Percentiles rank a stretch among this genome's conserved stretches.
These are phyloP conservation scores for Pseudolycoriella hygida DNA, from an alignment of 2,888 invertebrate genomes.

Conservation along the genomic window DNA sequence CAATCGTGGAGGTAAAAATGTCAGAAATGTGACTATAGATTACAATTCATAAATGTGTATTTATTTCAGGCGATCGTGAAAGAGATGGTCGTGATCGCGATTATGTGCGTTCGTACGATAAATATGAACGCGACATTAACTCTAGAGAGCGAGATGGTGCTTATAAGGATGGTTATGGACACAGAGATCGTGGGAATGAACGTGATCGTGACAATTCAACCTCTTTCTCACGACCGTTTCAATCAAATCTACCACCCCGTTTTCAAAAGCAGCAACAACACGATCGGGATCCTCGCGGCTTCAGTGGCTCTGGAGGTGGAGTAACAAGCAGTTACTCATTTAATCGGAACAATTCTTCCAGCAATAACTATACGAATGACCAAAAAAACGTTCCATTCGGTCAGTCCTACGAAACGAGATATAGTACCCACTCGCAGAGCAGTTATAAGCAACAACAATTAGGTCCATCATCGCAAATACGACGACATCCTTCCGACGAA, in stretches of 20 bases:
- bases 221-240: constrained; percentile 53
- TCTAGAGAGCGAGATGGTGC: constrained; percentile 12
- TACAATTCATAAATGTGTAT: no score
- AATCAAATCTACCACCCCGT: constrained; percentile 69
- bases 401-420: constrained; percentile 19
- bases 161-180: constrained; percentile 17
- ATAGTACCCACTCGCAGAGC: constrained; percentile 13
- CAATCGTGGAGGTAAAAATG: constrained; percentile 5
- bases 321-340: constrained; percentile 6
- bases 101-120: constrained; percentile 13
- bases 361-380: constrained; percentile 9
- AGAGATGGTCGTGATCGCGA: constrained; percentile 12
- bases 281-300: constrained; percentile 20
- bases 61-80: constrained; percentile 1
- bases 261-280: constrained; percentile 64
- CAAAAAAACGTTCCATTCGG: constrained; percentile 16
- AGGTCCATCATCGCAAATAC: constrained; percentile 4
- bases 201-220: constrained; percentile 15
- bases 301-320: constrained; percentile 4
- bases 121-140: constrained; percentile 11
- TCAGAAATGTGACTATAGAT: constrained; percentile 5
- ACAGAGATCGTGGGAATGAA: constrained; percentile 16
- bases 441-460: constrained; percentile 12
- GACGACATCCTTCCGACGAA: constrained; percentile 13
- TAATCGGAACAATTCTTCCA: constrained; percentile 5